Evolutionary conservation across 2,113 vertebrate species (phyloP).

Genomic region (Desmodus rotundus): DNA sequence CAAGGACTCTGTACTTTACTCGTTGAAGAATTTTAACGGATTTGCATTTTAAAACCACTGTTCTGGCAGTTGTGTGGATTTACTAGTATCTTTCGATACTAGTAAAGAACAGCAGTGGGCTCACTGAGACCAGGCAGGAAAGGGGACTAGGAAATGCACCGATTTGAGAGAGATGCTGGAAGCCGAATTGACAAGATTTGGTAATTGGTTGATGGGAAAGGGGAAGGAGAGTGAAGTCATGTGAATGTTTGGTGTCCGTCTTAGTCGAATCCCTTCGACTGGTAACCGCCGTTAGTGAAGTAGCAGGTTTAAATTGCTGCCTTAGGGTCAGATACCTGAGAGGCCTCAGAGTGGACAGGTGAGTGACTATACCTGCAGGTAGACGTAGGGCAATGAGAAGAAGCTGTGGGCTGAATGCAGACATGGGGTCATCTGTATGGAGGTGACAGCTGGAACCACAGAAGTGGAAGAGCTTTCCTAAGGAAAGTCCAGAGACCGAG

Average conservation of each 20-base stretch:
- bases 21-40: background rate
- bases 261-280: background rate
- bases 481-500: background rate
- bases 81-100: too few relatives aligned
- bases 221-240: background rate
- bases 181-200: background rate
- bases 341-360: background rate
- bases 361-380: background rate
- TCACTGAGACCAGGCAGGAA: background rate
- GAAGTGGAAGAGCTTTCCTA: background rate
- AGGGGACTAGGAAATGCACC: background rate
- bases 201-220: background rate
- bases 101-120: background rate
- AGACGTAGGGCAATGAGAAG: background rate
- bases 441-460: background rate
- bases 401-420: background rate
- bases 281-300: background rate
- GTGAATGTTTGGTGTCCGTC: background rate
- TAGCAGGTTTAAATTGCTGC: background rate
- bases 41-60: background rate
- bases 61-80: background rate
- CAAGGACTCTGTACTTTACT: background rate
- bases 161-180: background rate
- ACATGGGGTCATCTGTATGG: background rate
- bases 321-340: background rate